Percentiles rank a stretch among this genome's conserved stretches.
These are phyloP conservation scores for Pomatorhinus ruficollis DNA, from an alignment of 2,113 vertebrate genomes.

Conservation along the genomic window DNA sequence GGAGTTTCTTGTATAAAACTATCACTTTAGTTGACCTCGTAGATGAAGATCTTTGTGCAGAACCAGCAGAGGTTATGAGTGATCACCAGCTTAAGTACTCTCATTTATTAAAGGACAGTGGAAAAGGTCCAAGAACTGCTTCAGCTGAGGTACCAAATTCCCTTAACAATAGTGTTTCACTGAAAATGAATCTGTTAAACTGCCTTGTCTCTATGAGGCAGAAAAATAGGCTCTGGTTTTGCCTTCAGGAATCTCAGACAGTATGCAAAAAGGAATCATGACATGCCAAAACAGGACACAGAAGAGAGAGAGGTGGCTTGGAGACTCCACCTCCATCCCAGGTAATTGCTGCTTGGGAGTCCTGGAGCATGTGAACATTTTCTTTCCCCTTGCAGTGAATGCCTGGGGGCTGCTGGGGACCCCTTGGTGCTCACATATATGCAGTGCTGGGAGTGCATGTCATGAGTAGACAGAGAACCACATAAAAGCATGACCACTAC, in stretches of 20 bases:
- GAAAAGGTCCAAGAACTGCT: background rate
- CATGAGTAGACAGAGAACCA: background rate
- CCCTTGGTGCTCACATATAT: background rate
- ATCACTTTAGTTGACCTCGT: background rate
- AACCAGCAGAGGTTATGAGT: background rate
- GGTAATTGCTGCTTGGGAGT: background rate
- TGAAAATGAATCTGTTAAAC: background rate
- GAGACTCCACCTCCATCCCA: background rate
- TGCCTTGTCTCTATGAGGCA: background rate
- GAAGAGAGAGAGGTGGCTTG: rapidly evolving
- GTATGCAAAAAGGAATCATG: background rate
- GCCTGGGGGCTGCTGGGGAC: rapidly evolving
- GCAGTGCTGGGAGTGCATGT: background rate
- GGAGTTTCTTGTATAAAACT: background rate
- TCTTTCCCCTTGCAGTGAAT: background rate
- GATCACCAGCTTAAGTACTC: background rate
- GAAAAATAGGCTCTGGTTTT: background rate
- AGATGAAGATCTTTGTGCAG: background rate
- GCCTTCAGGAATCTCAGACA: background rate
- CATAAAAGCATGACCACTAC: background rate
- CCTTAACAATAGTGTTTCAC: background rate
- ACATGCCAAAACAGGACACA: background rate
- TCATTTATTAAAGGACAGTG: background rate
- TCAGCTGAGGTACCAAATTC: background rate
- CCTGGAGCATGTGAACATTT: background rate